phyloP scores from a whole-genome alignment of 1,140 invertebrate genomes.

The Plutomurus gul region DNA sequence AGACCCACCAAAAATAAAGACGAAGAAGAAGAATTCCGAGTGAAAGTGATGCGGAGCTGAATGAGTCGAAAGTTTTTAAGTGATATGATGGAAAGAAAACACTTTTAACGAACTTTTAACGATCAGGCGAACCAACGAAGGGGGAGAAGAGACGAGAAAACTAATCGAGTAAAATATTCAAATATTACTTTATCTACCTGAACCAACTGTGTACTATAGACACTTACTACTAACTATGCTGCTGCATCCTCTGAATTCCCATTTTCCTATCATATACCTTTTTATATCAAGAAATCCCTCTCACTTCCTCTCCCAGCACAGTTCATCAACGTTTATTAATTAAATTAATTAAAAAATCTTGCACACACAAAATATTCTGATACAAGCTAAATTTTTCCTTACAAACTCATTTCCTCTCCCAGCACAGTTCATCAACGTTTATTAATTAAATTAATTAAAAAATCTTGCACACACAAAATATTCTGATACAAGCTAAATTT shows the following conservation, averaged over 20 bases:
- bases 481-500: too few species aligned
- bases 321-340: not conserved
- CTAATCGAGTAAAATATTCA: slow-evolving; percentile 30
- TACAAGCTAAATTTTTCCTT: not conserved
- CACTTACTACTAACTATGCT: not conserved
- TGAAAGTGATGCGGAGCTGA: not conserved
- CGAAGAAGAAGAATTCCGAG: not conserved
- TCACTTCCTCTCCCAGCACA: not conserved
- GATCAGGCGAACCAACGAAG: too few species aligned
- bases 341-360: slow-evolving; percentile 27
- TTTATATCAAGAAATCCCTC: not conserved
- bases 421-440: not conserved
- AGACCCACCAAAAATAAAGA: not conserved
- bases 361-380: too few species aligned
- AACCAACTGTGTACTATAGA: not conserved
- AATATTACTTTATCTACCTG: slow-evolving; percentile 30
- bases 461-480: not conserved
- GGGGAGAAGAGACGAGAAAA: not conserved
- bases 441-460: slow-evolving; percentile 30
- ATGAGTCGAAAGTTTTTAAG: not conserved
- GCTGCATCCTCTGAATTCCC: not conserved
- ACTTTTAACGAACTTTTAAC: slow-evolving; percentile 21
- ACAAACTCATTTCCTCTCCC: not conserved
- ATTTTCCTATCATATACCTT: not conserved
- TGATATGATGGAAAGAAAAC: slow-evolving; percentile 27